Evolutionary conservation across 1,140 invertebrate genomes (phyloP).

Genomic region (Eubasilissa regina): DNA sequence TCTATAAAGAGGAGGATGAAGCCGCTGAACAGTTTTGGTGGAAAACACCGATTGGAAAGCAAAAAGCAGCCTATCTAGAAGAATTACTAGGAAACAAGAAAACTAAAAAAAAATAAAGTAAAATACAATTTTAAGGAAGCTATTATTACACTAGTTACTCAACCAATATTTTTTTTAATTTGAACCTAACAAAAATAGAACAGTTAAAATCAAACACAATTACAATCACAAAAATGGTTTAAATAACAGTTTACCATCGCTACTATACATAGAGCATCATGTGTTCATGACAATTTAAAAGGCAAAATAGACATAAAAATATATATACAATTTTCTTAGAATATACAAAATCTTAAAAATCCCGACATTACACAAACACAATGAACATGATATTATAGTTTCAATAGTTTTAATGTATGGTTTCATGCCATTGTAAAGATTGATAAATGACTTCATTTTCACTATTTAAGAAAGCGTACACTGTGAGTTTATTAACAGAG

Average conservation of each 20-base stretch:
- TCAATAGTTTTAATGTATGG: slow-evolving; percentile 54
- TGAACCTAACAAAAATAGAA: too few species aligned
- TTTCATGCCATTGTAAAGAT: slow-evolving; percentile 74
- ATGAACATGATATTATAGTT: not conserved
- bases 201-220: too few species aligned
- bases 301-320: too few species aligned
- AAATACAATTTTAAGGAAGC: not conserved
- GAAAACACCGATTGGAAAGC: slow-evolving; percentile 79
- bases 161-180: too few species aligned
- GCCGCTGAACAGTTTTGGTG: slow-evolving; percentile 77
- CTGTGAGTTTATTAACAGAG: slow-evolving; percentile 74
- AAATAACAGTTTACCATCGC: too few species aligned
- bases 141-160: too few species aligned
- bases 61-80: slow-evolving; percentile 74
- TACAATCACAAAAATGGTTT: too few species aligned
- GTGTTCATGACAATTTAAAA: too few species aligned
- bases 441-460: slow-evolving; percentile 70
- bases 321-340: too few species aligned
- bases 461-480: slow-evolving; percentile 68
- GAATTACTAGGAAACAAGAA: slow-evolving; percentile 70
- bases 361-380: too few species aligned
- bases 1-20: slow-evolving; percentile 74
- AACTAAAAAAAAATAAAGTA: slow-evolving; percentile 62
- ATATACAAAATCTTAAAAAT: too few species aligned
- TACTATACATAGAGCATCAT: too few species aligned